A percentile compares a stretch with the other conserved stretches of the same genome.
Evolutionary conservation across 1,140 invertebrate species (phyloP).

Genomic region (Bactericera cockerelli): DNA sequence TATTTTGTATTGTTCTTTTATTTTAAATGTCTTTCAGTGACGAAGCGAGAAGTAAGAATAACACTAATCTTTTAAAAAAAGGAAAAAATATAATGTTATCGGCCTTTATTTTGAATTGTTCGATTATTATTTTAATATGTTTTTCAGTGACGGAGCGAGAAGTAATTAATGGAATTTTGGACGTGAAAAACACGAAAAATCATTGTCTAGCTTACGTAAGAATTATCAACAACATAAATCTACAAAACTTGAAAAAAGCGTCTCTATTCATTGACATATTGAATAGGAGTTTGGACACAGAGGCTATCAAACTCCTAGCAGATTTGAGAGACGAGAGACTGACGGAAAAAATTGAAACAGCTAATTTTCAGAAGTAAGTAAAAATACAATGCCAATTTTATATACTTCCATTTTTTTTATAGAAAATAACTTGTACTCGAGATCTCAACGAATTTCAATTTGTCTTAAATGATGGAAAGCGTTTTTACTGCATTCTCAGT

Average conservation of each 20-base stretch:
- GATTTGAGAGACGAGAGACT: slow-evolving; percentile 78
- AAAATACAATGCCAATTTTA: background rate
- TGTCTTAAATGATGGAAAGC: too few species aligned
- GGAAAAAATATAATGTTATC: too few species aligned
- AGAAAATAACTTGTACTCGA: too few species aligned
- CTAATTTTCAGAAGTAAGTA: slow-evolving; percentile 66
- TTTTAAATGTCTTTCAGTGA: too few species aligned
- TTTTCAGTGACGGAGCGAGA: slow-evolving; percentile 87
- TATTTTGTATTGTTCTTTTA: too few species aligned
- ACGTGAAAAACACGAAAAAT: slow-evolving; percentile 88
- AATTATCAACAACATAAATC: slow-evolving; percentile 94
- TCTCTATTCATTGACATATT: slow-evolving; percentile 89
- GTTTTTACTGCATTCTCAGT: too few species aligned
- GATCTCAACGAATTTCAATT: background rate
- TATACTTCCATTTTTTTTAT: too few species aligned
- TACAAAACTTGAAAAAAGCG: slow-evolving; percentile 86
- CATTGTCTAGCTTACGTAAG: slow-evolving; percentile 91
- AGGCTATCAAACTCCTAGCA: slow-evolving; percentile 76
- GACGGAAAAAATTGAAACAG: slow-evolving; percentile 70
- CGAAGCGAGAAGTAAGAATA: too few species aligned
- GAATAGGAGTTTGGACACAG: slow-evolving; percentile 81
- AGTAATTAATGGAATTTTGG: slow-evolving; percentile 87
- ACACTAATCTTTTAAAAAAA: too few species aligned
- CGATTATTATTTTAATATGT: too few species aligned
- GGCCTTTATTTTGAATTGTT: too few species aligned